phyloP scores from a whole-genome alignment of 2,888 invertebrate species.

The Yponomeuta plumbellus region DNA sequence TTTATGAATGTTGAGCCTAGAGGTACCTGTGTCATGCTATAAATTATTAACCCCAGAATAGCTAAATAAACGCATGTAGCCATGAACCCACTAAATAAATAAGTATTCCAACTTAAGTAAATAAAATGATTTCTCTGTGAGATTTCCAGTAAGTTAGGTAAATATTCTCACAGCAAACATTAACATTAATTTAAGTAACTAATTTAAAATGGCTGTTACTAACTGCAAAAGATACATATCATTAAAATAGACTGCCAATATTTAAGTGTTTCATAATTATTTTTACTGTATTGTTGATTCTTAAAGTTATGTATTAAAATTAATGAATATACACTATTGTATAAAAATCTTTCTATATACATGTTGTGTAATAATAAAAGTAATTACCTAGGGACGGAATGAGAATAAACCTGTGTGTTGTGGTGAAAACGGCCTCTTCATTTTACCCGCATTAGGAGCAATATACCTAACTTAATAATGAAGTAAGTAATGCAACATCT shows the following conservation, averaged over 20 bases:
- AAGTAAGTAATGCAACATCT: too few relatives aligned
- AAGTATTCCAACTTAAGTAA: background rate
- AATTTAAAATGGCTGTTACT: constrained; percentile 57
- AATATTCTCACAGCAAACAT: constrained; percentile 29
- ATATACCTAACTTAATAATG: too few relatives aligned
- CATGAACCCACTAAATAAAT: constrained; percentile 8
- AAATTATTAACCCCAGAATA: background rate
- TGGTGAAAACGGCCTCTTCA: constrained; percentile 34
- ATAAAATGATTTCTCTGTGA: constrained; percentile 11
- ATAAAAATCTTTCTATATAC: constrained; percentile 76
- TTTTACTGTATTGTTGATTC: constrained; percentile 73
- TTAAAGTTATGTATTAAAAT: constrained; percentile 55
- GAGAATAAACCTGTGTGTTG: constrained; percentile 72
- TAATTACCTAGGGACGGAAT: constrained; percentile 48
- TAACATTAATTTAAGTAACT: background rate
- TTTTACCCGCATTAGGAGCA: constrained; percentile 2
- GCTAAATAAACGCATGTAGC: background rate
- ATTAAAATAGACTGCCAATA: constrained; percentile 74
- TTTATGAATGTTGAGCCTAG: background rate
- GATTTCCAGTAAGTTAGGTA: too few relatives aligned
- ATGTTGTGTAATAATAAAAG: constrained; percentile 74
- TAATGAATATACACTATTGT: constrained; percentile 74
- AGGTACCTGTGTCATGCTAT: background rate
- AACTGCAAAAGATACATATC: constrained; percentile 75
- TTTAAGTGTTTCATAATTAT: constrained; percentile 66